Evolutionary conservation across 1,140 invertebrate species (phyloP), one percentile per base, ranked within the genome.

Genomic region (Pomacea maculata): DNA sequence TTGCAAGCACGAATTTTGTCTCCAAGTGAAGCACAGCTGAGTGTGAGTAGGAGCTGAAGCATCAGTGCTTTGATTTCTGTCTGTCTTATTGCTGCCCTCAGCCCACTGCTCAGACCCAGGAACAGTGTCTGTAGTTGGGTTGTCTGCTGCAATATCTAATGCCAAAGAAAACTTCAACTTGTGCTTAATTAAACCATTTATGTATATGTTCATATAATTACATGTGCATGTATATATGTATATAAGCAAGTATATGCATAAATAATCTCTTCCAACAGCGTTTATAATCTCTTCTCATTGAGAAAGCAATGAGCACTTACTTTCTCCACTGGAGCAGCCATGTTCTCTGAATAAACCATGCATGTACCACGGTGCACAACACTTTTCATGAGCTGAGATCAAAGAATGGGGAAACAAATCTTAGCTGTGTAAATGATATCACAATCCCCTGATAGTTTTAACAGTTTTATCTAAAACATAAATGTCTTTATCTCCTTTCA

Each of bases 21-120:
- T n/a, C 79, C 84, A 3, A 86, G 80, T 21, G 87, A 78, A 55
- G 83, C 78, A 67, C 84, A 73, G 68, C 82, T 78, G 54, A 88
- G 80, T n/a, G 94, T 94, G 82, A 95, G 94, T 1, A 97, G 94
- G 63, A 98, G 91, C 88, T 97, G 95, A 11, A 98, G 91, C 1
- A 96, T 96, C 34, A 96, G 91, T 15, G 96, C 96, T 85, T 96
- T 95, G 10, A 99, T 87, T 85, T 96, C 94, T 45, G 98, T 93
- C 88, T 98, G 95, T 86, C 95, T 95, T 19, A 98, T 95, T 54
- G 95, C 92, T 65, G 94, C 94, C 67, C 94, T 93, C 88, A 90
- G 86, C 21, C 73, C 74, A 61, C 80, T 84, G 15, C 88, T 85
- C 17, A 91, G 83, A 6, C 90, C 90, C 45, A 88, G 72, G 75